Evolutionary conservation across 2,113 vertebrate genomes (phyloP), one percentile per base, ranked within the genome.

Genomic region (Narcine bancroftii): DNA sequence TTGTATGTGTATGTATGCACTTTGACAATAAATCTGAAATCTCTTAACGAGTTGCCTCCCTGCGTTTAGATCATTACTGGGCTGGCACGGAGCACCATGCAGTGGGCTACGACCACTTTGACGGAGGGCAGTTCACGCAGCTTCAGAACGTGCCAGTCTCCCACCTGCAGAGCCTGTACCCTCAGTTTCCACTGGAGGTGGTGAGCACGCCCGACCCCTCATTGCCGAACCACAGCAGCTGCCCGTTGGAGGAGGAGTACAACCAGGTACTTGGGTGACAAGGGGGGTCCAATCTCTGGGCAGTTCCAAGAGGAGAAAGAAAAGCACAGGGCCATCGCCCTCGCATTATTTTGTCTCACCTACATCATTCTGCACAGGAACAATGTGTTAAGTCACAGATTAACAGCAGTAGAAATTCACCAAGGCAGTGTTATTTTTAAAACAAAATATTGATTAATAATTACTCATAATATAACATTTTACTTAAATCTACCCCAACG

Each of bases 231-330:
- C 94, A 94, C 73, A 79, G 3, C 87, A 93, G 93, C 1, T 45
- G 89, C 0, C 93, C 94, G 42, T 92, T 93, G 29, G 87, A 91
- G 0, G 94, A 95, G 6, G 93, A 94, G 9, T 95, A 95, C 60
- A 17, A 92, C 56, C 94, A 95, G 95, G 95, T 96, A 92, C 95
- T 76, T 60, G 56, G 56, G 56, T 60, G 9, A n/a, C n/a, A n/a
- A n/a, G n/a, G n/a, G n/a, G n/a, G n/a, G n/a, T n/a, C n/a, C n/a
- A n/a, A n/a, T n/a, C n/a, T n/a, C n/a, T n/a, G n/a, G n/a, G n/a
- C n/a, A n/a, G n/a, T n/a, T n/a, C n/a, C n/a, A n/a, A n/a, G n/a
- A n/a, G n/a, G n/a, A n/a, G n/a, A n/a, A n/a, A n/a, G n/a, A n/a
- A n/a, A n/a, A n/a, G n/a, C n/a, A n/a, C n/a, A n/a, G n/a, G n/a